Evolutionary conservation across 1,140 invertebrate species (phyloP).

Genomic region (Micrasema longulum): DNA sequence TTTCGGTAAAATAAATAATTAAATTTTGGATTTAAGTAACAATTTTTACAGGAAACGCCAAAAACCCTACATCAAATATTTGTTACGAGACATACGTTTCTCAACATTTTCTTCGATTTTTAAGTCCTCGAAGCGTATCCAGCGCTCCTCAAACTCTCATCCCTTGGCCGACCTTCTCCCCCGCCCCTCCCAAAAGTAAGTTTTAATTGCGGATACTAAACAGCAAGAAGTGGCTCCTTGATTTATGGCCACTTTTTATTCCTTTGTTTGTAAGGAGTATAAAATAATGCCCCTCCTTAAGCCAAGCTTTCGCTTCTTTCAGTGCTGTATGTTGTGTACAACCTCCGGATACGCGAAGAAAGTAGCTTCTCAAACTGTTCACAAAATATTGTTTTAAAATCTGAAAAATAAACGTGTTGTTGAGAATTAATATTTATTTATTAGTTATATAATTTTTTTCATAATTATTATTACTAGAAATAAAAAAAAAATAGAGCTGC

Average conservation of each 20-base stretch:
- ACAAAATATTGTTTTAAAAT: no score
- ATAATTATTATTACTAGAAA: no score
- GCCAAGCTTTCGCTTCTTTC: conserved; percentile 49
- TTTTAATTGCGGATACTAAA: conserved; percentile 56
- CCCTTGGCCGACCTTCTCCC: conserved; percentile 14
- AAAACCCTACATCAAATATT: no score
- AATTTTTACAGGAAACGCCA: no score
- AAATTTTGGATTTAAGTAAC: no score
- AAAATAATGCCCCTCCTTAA: conserved; percentile 54
- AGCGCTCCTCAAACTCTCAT: conserved; percentile 13
- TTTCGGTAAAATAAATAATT: no score
- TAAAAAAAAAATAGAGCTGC: no score
- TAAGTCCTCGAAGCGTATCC: background rate
- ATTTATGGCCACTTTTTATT: conserved; percentile 54
- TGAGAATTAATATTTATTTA: no score
- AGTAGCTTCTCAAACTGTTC: conserved; percentile 9
- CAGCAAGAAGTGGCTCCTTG: conserved; percentile 55
- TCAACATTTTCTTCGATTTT: no score
- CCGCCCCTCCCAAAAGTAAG: conserved; percentile 50
- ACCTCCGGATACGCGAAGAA: conserved; percentile 12
- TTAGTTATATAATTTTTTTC: no score
- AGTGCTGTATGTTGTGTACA: conserved; percentile 49
- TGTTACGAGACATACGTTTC: no score
- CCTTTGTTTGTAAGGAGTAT: conserved; percentile 53
- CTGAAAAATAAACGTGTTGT: no score